Conservation (phyloP, 2,888 invertebrate species). For the Agrotis ipsilon region DNA sequence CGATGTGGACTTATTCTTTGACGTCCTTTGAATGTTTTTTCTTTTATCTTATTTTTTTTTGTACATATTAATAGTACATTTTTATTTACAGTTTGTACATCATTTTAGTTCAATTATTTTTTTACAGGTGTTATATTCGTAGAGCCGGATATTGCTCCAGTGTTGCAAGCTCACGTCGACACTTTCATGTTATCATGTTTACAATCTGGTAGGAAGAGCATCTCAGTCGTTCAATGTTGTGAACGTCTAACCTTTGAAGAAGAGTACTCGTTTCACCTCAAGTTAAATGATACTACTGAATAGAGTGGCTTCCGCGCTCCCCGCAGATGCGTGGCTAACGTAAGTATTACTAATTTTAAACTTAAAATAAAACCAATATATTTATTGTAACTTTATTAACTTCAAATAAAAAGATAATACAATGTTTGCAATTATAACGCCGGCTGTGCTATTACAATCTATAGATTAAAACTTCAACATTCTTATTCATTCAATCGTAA, state of each 20-base stretch:
- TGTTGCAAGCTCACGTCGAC: neutral
- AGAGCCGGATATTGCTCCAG: conserved; percentile 5
- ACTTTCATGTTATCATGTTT: neutral
- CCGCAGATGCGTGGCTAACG: neutral
- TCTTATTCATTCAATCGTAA: conserved; percentile 79
- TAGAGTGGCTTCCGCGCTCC: neutral
- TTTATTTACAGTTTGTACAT: too few relatives aligned
- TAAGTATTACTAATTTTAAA: neutral
- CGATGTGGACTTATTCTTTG: too few relatives aligned
- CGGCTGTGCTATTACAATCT: conserved; percentile 86
- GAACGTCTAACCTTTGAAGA: neutral
- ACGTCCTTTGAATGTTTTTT: too few relatives aligned
- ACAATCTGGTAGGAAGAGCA: neutral
- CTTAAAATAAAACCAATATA: conserved; percentile 62
- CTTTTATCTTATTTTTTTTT: too few relatives aligned
- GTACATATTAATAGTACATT: too few relatives aligned
- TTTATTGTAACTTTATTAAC: conserved; percentile 88
- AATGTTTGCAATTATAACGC: conserved; percentile 87
- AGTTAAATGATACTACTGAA: neutral
- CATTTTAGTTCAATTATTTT: too few relatives aligned
- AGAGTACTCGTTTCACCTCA: neutral
- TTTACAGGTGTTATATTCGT: conserved; percentile 62
- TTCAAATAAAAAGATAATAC: conserved; percentile 86
- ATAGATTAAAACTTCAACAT: conserved; percentile 85
- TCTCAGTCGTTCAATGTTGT: neutral